Evolutionary conservation across 1,140 invertebrate species (phyloP).

Genomic region (Cherax destructor): DNA sequence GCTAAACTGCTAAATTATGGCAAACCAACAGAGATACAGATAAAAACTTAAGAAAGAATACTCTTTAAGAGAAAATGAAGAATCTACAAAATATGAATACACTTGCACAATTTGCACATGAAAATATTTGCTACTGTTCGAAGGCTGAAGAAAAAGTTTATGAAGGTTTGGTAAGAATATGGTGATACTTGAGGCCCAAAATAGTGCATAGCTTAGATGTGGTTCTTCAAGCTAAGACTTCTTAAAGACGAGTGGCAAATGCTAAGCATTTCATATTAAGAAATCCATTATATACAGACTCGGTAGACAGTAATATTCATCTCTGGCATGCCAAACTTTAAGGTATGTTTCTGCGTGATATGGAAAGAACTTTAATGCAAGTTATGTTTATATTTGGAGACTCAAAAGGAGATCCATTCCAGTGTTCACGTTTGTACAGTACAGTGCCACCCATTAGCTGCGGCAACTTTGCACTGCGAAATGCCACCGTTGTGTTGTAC

Average conservation of each 20-base stretch:
- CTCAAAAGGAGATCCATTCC: not conserved
- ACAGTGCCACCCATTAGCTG: not conserved
- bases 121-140: not conserved
- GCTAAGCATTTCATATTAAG: not conserved
- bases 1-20: not conserved
- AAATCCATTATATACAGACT: not conserved
- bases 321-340: not conserved
- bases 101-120: not conserved
- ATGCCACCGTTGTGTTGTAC: not conserved
- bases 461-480: not conserved
- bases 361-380: not conserved
- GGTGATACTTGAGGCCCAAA: not conserved
- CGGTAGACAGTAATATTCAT: not conserved
- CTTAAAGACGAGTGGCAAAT: no score
- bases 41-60: not conserved
- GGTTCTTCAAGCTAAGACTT: no score
- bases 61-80: not conserved
- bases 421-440: not conserved
- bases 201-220: no score
- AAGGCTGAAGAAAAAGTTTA: not conserved
- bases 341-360: not conserved
- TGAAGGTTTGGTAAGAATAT: not conserved
- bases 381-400: not conserved
- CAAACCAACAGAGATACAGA: not conserved
- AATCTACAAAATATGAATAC: not conserved